These are phyloP conservation scores for Choreutis nemorana DNA, from an alignment of 2,888 invertebrate genomes.

Conservation along the genomic window DNA sequence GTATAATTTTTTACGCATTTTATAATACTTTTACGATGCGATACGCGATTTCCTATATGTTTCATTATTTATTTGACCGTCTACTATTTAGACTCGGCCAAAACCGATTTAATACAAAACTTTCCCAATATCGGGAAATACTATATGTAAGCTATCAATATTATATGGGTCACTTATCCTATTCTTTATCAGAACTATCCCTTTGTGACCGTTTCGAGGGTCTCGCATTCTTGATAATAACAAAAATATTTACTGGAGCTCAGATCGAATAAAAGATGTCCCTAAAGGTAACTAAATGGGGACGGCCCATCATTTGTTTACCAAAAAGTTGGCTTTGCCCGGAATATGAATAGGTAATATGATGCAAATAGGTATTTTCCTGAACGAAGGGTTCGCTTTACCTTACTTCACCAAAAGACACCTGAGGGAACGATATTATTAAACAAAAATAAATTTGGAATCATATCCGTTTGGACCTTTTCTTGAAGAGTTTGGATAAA, in stretches of 20 bases:
- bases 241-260: conserved; percentile 61
- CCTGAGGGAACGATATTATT: conserved; percentile 51
- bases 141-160: conserved; percentile 34
- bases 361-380: conserved; percentile 49
- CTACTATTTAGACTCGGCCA: no score
- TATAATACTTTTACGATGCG: no score
- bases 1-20: no score
- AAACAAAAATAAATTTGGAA: conserved; percentile 47
- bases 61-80: no score
- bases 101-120: no score
- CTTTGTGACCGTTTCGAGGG: conserved; percentile 23
- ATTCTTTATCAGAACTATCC: conserved; percentile 31
- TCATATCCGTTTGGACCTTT: no score
- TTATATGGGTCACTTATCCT: conserved; percentile 35
- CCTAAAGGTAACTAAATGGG: conserved; percentile 60
- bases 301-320: conserved; percentile 57
- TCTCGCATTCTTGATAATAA: conserved; percentile 46
- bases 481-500: no score
- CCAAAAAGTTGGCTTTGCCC: conserved; percentile 37
- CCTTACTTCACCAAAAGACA: conserved; percentile 29
- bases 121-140: no score
- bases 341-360: conserved; percentile 24
- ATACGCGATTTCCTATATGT: no score
- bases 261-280: conserved; percentile 58
- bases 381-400: conserved; percentile 37